Base-by-base conservation (phyloP, 1,140 invertebrate genomes). In the Liolophura sinensis region DNA sequence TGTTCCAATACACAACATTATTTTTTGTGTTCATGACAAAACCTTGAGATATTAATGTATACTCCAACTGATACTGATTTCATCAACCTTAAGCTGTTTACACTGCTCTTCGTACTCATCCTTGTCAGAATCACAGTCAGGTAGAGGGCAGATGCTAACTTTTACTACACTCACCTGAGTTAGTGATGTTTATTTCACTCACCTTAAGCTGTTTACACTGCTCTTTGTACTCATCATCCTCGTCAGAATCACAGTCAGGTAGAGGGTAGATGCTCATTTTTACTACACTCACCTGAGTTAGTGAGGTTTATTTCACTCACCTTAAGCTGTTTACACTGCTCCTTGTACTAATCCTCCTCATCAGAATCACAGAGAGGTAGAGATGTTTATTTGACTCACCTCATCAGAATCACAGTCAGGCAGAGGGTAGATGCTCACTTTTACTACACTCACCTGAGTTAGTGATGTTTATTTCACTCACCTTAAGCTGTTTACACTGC, bases 341-440 rank as follows among this genome's bases (percentile, higher is more conserved):
- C 79, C 58, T 80, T 80, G 62, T 83, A 85, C 51, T n/a, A n/a
- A n/a, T 85, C 83, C 24, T 84, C 84, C 73, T 86, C n/a, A n/a
- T n/a, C n/a, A n/a, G n/a, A n/a, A n/a, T n/a, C n/a, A n/a, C n/a
- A n/a, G n/a, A n/a, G n/a, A n/a, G n/a, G n/a, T n/a, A n/a, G n/a
- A n/a, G n/a, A n/a, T n/a, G n/a, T n/a, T n/a, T n/a, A n/a, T n/a
- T n/a, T n/a, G n/a, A n/a, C n/a, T n/a, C n/a, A n/a, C 84, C 68
- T 86, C 85, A 73, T 86, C 85, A 18, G 76, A 76, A 60, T 86
- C 85, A 78, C 83, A 85, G 58, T 85, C 83, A 14, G 84, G 84
- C 5, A 86, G 77, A 20, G 79, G 75, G 69, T 86, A 86, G 25
- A 85, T 81, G 62, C 77, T 77, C n/a, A n/a, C n/a, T n/a, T n/a